Evolutionary conservation across 2,888 invertebrate species (phyloP), one percentile per base, ranked within the genome.

Genomic region (Rhyacophila evoluta): DNA sequence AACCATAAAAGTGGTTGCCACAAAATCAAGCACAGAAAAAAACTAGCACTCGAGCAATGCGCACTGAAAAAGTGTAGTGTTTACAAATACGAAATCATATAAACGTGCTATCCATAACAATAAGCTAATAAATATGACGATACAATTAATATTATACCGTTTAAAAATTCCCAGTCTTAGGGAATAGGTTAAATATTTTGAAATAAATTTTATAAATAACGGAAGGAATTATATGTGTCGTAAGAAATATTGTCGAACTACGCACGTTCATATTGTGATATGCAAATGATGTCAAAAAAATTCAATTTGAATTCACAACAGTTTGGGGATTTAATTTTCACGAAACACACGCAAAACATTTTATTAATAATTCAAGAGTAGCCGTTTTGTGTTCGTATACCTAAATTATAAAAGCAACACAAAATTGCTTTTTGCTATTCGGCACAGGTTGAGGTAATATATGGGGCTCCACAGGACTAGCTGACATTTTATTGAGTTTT

Each of bases 291-390:
- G 55, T 55, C 55, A 55, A 55, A 55, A n/a, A 55, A 55, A 8
- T 55, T 55, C 55, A 55, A 55, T 55, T 15, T 55, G 55, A 55
- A 55, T 55, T 55, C 55, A 55, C 55, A 55, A 55, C 25, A 55
- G 55, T 55, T 55, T 19, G 55, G 55, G 55, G 55, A 25, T 19
- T 55, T 25, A 55, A 55, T 12, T 55, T 10, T 19, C 0, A 10
- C 19, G 25, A 55, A 55, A 19, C 10, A 55, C 55, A 55, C 19
- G 55, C 55, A 19, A 55, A 55, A 25, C 25, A 55, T 55, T 55
- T 33, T 55, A 55, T 55, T 19, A 55, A 55, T 55, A 55, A 55
- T 55, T 55, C 25, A 55, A 5, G 15, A 19, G 55, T 19, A 55
- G 55, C 55, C 55, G 19, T 55, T 55, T 55, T 55, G 55, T 8